These are phyloP conservation scores for Oenanthe oenanthe DNA, from an alignment of 2,113 vertebrate species.

Conservation along the genomic window DNA sequence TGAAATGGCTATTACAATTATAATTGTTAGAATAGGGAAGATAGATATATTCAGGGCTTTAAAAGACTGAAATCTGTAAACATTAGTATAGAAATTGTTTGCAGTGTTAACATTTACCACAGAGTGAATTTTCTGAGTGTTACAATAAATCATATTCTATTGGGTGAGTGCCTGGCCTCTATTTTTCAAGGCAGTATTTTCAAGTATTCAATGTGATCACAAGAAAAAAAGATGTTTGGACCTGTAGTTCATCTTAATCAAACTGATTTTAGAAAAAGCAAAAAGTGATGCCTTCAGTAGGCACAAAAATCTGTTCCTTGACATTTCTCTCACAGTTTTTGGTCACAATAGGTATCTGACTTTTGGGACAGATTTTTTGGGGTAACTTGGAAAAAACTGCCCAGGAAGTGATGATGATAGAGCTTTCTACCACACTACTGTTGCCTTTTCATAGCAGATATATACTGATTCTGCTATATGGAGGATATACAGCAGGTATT, in stretches of 20 bases:
- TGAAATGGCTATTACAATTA: background rate
- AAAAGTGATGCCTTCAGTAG: background rate
- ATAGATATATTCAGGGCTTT: background rate
- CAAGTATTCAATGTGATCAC: background rate
- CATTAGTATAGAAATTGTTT: constrained; percentile 11
- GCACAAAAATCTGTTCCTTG: background rate
- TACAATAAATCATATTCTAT: background rate
- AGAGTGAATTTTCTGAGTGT: background rate
- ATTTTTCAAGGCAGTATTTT: background rate
- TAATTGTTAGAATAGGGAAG: background rate
- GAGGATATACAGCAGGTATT: background rate
- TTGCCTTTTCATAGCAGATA: background rate
- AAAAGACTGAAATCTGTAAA: constrained; percentile 9
- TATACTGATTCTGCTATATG: background rate
- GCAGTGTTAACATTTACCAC: constrained; percentile 14
- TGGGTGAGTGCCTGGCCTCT: background rate
- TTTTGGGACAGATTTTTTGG: background rate
- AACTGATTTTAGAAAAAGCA: background rate
- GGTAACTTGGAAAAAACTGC: background rate
- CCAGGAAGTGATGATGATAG: background rate
- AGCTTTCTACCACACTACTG: background rate
- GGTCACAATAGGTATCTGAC: rapidly evolving
- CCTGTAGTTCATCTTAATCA: background rate
- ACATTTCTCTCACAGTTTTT: background rate
- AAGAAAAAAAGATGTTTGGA: background rate